A percentile compares a stretch with the other conserved stretches of the same genome.
Evolutionary conservation across 2,888 invertebrate species (phyloP).

Genomic region (Dryobota labecula): DNA sequence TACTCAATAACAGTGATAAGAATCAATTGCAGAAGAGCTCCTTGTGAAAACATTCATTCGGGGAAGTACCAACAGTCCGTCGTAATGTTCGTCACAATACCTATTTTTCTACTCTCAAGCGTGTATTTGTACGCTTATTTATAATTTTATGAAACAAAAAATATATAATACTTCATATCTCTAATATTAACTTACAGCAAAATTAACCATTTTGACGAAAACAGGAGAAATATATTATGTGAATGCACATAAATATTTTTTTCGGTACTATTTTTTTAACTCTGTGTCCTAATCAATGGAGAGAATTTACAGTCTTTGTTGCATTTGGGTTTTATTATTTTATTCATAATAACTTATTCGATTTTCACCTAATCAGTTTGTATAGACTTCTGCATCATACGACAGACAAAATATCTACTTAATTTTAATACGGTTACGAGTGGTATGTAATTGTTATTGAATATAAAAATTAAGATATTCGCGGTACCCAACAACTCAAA

Average conservation of each 20-base stretch:
- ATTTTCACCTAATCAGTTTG: neutral
- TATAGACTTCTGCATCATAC: neutral
- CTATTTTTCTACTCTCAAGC: neutral
- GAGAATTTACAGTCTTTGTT: neutral
- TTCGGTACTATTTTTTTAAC: no score
- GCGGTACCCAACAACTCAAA: neutral
- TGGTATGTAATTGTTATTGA: no score
- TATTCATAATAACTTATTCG: neutral
- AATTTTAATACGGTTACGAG: neutral
- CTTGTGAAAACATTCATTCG: conserved; percentile 2
- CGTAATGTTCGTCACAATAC: neutral
- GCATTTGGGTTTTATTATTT: neutral
- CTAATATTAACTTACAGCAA: neutral
- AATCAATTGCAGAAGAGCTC: neutral
- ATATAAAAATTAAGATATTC: neutral
- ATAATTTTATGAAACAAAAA: neutral
- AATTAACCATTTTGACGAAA: neutral
- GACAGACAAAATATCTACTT: no score
- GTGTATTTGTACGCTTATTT: neutral
- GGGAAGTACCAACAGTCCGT: neutral
- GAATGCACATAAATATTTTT: no score
- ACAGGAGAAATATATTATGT: no score
- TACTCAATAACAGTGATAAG: neutral
- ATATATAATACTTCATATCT: neutral
- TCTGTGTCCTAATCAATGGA: no score